Base-by-base conservation (phyloP, 2,113 vertebrate genomes). In the Condylura cristata region DNA sequence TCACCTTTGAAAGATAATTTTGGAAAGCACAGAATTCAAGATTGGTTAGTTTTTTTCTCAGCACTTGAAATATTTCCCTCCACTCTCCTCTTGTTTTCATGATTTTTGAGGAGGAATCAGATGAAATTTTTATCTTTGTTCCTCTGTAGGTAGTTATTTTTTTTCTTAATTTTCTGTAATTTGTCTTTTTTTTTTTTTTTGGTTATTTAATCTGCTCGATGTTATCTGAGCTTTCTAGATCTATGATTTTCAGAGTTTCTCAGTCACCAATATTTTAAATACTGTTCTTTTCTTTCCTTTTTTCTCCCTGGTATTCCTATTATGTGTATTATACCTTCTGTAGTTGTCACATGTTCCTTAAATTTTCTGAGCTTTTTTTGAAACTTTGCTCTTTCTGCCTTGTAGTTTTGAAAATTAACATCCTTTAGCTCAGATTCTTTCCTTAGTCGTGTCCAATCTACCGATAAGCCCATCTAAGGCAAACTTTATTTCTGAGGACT, bases 171-270 rank as follows among this genome's bases (percentile, higher is more conserved):
- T 46, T 71, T 81, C 65, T 81, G 5, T 71, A 48, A 48, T 46
- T 46, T 61, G 37, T 60, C 51, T 41, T 3, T 68, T 79, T n/a
- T 3, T 68, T 79, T n/a, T n/a, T 28, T 68, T 24, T 12, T 65
- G 28, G 32, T 66, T 10, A 18, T 63, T 93, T 37, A 53, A 34
- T 13, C 22, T 51, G 16, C 20, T 81, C 65, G 10, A 18, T 92
- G 74, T 71, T 80, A 11, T 46, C 44, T 37, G 32, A 30, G 7
- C 39, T 80, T 70, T 68, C 32, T 34, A 22, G 53, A 12, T 76
- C 75, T 72, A 65, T 81, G 72, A 46, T 82, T 74, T 74, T 24
- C 37, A 24, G 18, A 93, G 82, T 87, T 63, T 93, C 46, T 88
- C 16, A 32, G 51, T 93, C 61, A 48, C 32, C 26, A 13, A 28